Conservation (phyloP, 2,113 vertebrate species). For the Brienomyrus longianalis region DNA sequence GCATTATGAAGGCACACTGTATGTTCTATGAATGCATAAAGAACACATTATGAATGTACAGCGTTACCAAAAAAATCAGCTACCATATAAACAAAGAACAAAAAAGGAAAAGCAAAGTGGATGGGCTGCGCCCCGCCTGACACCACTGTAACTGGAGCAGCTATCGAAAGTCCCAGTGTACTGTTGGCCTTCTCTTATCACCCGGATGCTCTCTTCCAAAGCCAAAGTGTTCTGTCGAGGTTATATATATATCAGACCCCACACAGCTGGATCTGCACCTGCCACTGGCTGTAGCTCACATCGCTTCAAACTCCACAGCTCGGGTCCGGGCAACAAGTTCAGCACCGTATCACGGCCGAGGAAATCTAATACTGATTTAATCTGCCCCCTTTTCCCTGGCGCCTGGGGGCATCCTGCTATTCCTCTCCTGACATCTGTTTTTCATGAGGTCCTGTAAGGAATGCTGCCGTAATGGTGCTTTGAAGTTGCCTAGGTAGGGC, state of each 20-base stretch:
- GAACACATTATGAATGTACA: neutral
- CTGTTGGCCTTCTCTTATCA: slow-evolving; percentile 12
- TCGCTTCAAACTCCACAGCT: slow-evolving; percentile 30
- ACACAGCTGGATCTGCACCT: slow-evolving; percentile 53
- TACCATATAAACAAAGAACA: neutral
- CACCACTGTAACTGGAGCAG: slow-evolving; percentile 13
- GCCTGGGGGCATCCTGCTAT: neutral
- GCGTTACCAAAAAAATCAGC: neutral
- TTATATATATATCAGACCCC: slow-evolving; percentile 66
- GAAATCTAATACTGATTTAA: slow-evolving; percentile 18
- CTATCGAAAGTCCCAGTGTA: slow-evolving; percentile 16
- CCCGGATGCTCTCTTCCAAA: slow-evolving; percentile 30
- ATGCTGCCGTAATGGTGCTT: neutral
- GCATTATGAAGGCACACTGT: neutral
- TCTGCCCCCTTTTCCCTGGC: neutral
- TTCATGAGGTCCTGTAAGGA: neutral
- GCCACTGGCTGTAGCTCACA: slow-evolving; percentile 45
- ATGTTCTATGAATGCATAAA: neutral
- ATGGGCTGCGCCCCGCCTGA: neutral
- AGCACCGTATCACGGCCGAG: slow-evolving; percentile 13
- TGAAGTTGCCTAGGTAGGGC: neutral
- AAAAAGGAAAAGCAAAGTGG: neutral
- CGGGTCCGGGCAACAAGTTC: slow-evolving; percentile 25
- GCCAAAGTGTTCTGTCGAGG: slow-evolving; percentile 32
- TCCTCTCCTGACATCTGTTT: neutral